Percentiles rank a stretch among this genome's conserved stretches.
Evolutionary conservation across 2,888 invertebrate species (phyloP).

Genomic region (Polymixis lichenea): DNA sequence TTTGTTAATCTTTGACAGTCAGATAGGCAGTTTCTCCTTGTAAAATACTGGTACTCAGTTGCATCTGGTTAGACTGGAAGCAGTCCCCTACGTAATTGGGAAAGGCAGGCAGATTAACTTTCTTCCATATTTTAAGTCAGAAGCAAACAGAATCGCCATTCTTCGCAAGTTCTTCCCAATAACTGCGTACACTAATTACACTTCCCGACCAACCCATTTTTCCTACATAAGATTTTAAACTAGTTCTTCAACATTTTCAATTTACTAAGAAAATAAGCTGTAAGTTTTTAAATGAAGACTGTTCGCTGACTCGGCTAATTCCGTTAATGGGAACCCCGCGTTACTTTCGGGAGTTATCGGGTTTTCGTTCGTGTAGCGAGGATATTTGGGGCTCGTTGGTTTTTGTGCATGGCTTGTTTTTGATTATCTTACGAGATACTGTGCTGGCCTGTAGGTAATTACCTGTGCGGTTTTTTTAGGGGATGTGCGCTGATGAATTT

Average conservation of each 20-base stretch:
- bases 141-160: constrained; percentile 15
- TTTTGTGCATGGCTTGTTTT: constrained; percentile 39
- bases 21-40: neutral
- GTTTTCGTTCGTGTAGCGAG: constrained; percentile 15
- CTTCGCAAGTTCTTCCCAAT: constrained; percentile 16
- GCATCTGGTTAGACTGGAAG: neutral
- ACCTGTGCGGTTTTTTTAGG: neutral
- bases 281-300: constrained; percentile 67
- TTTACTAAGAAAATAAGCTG: constrained; percentile 69
- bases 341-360: constrained; percentile 41
- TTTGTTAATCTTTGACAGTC: neutral
- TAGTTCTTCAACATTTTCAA: constrained; percentile 70
- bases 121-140: neutral
- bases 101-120: neutral
- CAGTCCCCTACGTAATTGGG: neutral
- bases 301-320: constrained; percentile 66
- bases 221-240: constrained; percentile 54
- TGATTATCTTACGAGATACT: constrained; percentile 33
- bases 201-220: constrained; percentile 39
- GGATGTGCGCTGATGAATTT: neutral
- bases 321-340: constrained; percentile 62
- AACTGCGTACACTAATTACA: constrained; percentile 50
- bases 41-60: too few species aligned
- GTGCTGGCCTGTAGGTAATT: neutral
- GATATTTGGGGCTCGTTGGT: constrained; percentile 39